Conservation (phyloP, 2,888 invertebrate genomes). For the Plagodis pulveraria region DNA sequence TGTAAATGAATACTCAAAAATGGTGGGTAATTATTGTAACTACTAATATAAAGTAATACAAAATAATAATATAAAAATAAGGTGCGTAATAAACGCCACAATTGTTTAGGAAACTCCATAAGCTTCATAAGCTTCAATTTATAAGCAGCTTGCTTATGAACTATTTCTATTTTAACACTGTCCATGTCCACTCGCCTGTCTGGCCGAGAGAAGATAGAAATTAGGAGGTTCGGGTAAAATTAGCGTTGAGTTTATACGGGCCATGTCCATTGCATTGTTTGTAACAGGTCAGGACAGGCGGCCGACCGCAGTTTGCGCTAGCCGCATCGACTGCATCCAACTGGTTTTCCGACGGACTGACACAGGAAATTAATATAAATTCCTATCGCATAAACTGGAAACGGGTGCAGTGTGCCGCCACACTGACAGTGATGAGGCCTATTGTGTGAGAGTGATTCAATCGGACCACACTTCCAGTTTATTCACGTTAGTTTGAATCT, state of each 20-base stretch:
- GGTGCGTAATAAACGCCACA: no score
- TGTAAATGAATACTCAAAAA: no score
- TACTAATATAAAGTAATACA: no score
- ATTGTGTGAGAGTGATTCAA: constrained; percentile 73
- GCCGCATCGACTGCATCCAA: constrained; percentile 72
- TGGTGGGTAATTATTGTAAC: no score
- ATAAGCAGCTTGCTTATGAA: constrained; percentile 10
- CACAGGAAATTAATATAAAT: constrained; percentile 83
- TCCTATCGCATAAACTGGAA: constrained; percentile 75
- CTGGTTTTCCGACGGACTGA: constrained; percentile 65
- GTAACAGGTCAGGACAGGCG: constrained; percentile 68
- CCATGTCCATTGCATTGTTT: constrained; percentile 73
- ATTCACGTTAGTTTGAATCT: constrained; percentile 62
- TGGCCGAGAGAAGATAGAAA: constrained; percentile 59
- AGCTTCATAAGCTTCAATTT: neutral
- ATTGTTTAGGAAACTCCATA: constrained; percentile 1
- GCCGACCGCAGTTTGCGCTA: constrained; percentile 71
- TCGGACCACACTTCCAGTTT: constrained; percentile 65
- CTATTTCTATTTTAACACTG: constrained; percentile 36
- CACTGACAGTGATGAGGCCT: constrained; percentile 70
- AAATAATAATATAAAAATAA: no score
- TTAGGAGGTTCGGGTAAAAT: constrained; percentile 67
- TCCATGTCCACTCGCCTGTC: constrained; percentile 26
- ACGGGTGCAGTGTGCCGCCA: constrained; percentile 61
- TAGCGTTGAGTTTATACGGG: constrained; percentile 72